A percentile compares a stretch with the other conserved stretches of the same genome.
Evolutionary conservation across 1,140 invertebrate species (phyloP).

Genomic region (Carcinoscorpius rotundicauda): DNA sequence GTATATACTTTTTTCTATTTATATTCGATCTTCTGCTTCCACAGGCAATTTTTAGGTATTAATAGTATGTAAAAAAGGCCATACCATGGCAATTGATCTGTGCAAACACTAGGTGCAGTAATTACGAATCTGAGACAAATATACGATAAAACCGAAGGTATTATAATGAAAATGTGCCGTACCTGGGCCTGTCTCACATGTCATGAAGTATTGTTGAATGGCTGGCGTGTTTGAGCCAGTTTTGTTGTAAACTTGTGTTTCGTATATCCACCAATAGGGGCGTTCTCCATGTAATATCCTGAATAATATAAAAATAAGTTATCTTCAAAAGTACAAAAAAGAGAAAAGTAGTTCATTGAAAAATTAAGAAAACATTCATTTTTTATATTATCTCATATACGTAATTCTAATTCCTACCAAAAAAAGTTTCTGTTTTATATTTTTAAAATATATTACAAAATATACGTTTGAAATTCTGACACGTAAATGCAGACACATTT

Average conservation of each 20-base stretch:
- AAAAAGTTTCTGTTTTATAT: neutral
- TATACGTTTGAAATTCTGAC: neutral
- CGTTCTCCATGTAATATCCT: slow-evolving; percentile 48
- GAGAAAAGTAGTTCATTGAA: neutral
- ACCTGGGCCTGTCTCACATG: slow-evolving; percentile 51
- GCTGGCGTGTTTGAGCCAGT: slow-evolving; percentile 22
- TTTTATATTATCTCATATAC: too few species aligned
- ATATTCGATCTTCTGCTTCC: too few species aligned
- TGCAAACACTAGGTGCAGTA: too few species aligned
- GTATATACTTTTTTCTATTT: too few species aligned
- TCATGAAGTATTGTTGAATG: slow-evolving; percentile 41
- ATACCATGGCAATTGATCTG: too few species aligned
- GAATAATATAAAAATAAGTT: slow-evolving; percentile 12
- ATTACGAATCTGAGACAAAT: too few species aligned
- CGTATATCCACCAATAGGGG: slow-evolving; percentile 53
- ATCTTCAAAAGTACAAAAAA: slow-evolving; percentile 11
- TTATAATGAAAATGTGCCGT: slow-evolving; percentile 5
- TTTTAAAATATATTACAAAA: neutral
- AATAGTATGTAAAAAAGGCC: too few species aligned
- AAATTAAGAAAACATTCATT: neutral
- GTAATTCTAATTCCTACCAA: neutral
- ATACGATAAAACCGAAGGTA: too few species aligned
- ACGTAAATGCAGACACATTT: neutral
- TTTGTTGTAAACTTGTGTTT: slow-evolving; percentile 28
- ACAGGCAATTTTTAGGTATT: too few species aligned